phyloP scores from a whole-genome alignment of 2,113 vertebrate species.

The Willisornis vidua region DNA sequence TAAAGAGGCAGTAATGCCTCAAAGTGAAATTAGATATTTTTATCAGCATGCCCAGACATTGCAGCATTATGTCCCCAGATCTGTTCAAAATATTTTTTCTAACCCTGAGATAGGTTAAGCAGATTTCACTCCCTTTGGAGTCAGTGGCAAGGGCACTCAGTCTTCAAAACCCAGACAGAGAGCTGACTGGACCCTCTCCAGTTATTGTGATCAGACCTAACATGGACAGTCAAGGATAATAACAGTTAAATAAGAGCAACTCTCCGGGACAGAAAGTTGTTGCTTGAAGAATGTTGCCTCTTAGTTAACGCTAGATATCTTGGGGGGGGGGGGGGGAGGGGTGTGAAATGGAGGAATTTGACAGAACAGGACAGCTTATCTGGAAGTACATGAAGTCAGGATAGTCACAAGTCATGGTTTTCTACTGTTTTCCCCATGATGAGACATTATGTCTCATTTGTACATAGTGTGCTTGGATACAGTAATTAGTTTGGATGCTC shows the following conservation, averaged over 20 bases:
- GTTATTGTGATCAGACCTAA: neutral
- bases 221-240: neutral
- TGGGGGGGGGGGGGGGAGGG: no score
- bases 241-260: neutral
- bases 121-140: constrained; percentile 2
- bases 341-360: neutral
- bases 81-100: constrained; percentile 41
- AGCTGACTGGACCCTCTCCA: neutral
- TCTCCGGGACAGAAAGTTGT: neutral
- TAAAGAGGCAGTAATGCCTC: neutral
- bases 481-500: neutral
- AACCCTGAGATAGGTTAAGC: constrained; percentile 9
- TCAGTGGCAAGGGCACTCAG: neutral
- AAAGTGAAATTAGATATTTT: constrained; percentile 49
- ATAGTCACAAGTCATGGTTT: neutral
- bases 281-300: neutral
- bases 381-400: neutral
- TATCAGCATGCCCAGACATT: constrained; percentile 1
- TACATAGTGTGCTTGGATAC: neutral
- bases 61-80: neutral
- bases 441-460: neutral
- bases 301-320: neutral
- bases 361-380: neutral
- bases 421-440: neutral
- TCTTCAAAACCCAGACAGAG: neutral